Conservation (phyloP, 1,140 invertebrate genomes). For the Meloidogyne exigua region DNA sequence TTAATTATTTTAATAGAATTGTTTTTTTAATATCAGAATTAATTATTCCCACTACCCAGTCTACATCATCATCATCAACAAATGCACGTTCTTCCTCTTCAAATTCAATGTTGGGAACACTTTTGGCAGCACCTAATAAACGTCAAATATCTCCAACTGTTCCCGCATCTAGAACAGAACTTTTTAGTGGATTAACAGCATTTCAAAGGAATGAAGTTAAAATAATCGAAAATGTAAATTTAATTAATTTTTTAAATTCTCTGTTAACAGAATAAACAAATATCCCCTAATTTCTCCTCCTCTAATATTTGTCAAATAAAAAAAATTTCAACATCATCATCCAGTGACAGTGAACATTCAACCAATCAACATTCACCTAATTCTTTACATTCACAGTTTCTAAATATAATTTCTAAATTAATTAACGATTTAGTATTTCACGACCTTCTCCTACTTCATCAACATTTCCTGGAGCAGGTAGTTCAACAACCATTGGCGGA, state of each 20-base stretch:
- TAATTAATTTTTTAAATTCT: neutral
- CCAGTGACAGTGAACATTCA: constrained; percentile 21
- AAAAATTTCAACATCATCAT: neutral
- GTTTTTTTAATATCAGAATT: too few species aligned
- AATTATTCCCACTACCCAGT: neutral
- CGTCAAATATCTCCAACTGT: constrained; percentile 18
- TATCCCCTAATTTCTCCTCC: neutral
- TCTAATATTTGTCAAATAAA: neutral
- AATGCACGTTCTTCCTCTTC: neutral
- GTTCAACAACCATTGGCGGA: constrained; percentile 13
- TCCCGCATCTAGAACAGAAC: constrained; percentile 17
- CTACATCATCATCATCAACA: neutral
- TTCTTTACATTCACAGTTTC: constrained; percentile 16
- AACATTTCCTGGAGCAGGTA: constrained; percentile 17
- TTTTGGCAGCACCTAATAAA: constrained; percentile 22
- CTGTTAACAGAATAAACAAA: neutral
- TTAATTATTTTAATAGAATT: neutral
- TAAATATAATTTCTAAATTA: neutral
- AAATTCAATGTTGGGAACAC: constrained; percentile 18
- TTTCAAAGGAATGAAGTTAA: neutral
- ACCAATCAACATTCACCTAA: constrained; percentile 9
- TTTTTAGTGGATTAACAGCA: constrained; percentile 22
- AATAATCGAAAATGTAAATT: neutral
- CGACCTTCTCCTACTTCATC: constrained; percentile 7
- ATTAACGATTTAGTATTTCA: neutral